phyloP scores from a whole-genome alignment of 1,140 invertebrate genomes.

The Drosophila lini region DNA sequence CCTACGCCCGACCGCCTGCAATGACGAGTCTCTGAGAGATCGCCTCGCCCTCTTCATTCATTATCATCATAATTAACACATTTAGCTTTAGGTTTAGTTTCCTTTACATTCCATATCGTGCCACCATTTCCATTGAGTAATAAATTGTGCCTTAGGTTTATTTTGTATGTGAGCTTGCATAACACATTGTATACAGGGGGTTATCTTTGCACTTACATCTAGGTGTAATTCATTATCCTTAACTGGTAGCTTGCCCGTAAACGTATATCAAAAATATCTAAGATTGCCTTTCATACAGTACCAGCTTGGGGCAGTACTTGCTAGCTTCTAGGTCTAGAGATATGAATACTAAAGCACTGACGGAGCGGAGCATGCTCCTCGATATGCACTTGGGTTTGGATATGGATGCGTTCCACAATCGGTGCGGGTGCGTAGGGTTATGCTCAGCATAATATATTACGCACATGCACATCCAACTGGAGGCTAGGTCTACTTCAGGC shows the following conservation, averaged over 20 bases:
- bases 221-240: slow-evolving; percentile 21
- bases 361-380: slow-evolving; percentile 17
- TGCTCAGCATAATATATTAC: slow-evolving; percentile 70
- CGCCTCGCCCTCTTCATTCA: not conserved
- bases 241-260: slow-evolving; percentile 32
- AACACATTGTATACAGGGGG: slow-evolving; percentile 31
- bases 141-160: slow-evolving; percentile 53
- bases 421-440: slow-evolving; percentile 48
- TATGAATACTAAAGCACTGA: slow-evolving; percentile 73
- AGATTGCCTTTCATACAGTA: slow-evolving; percentile 19
- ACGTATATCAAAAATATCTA: slow-evolving; percentile 44
- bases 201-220: slow-evolving; percentile 29
- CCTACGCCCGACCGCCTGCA: slow-evolving; percentile 95
- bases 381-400: slow-evolving; percentile 69
- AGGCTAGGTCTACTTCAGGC: slow-evolving; percentile 32
- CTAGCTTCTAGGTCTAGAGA: slow-evolving; percentile 36
- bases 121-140: slow-evolving; percentile 21
- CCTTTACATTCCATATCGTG: not conserved
- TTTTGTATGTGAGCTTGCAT: slow-evolving; percentile 50
- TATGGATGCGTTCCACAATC: slow-evolving; percentile 19
- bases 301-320: slow-evolving; percentile 27
- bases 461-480: slow-evolving; percentile 36
- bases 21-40: slow-evolving; percentile 90
- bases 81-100: slow-evolving; percentile 1
- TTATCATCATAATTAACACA: slow-evolving; percentile 1